Evolutionary conservation across 2,888 invertebrate genomes (phyloP), one percentile per base, ranked within the genome.

Genomic region (Liopterus haemorrhoidalis): DNA sequence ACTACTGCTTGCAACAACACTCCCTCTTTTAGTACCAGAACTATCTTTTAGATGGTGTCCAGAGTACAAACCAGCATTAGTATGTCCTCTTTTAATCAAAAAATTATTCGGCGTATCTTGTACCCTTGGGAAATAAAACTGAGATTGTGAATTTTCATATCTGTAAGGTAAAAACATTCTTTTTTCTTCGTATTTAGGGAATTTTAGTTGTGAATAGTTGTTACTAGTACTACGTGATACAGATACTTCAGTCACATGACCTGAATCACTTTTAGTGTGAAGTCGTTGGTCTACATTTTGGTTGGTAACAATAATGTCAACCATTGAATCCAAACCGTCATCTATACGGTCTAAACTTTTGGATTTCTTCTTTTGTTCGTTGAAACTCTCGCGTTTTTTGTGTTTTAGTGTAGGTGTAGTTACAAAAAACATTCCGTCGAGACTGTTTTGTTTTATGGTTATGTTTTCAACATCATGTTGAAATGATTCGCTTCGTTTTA

Each of bases 321-420:
- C 79, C 74, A 84, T 78, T 0, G 82, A 75, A 57, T 83, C 78
- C 16, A 86, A 63, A 12, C 84, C 79, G 40, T 65, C 79, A 59
- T 86, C 85, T 28, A 88, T 81, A 45, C 86, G 74, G 53, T 89
- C 87, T 35, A 88, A 66, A 53, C 87, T 88, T 66, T 87, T 88
- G 0, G 85, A 64, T 52, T 65, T 67, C 2, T 54, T 48, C 40
- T 55, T 55, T 3, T 55, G 49, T 4, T 41, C 32, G 0, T 54
- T 35, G 2, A 50, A 35, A 4, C 53, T 51, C 5, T 53, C 47
- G 6, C 45, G n/a, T n/a, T n/a, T n/a, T n/a, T n/a, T n/a, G n/a
- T n/a, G n/a, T n/a, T n/a, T n/a, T n/a, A n/a, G n/a, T n/a, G n/a
- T n/a, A n/a, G n/a, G n/a, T n/a, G n/a, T 45, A 31, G 40, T 45